A percentile compares a stretch with the other conserved stretches of the same genome.
Evolutionary conservation across 2,888 invertebrate genomes (phyloP).

Genomic region (Aromia moschata): DNA sequence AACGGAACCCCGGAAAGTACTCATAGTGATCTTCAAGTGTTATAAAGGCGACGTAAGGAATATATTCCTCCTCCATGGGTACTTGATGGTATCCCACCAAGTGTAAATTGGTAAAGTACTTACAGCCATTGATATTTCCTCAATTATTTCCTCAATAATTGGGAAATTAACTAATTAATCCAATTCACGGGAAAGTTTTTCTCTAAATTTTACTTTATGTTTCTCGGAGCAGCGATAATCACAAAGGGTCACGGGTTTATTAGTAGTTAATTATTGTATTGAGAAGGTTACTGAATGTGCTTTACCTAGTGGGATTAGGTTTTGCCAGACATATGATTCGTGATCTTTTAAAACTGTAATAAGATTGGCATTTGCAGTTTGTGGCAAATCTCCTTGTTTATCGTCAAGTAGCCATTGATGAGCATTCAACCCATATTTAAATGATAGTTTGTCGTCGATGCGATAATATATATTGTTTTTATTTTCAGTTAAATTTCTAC

Average conservation of each 20-base stretch:
- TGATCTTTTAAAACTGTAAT: not conserved
- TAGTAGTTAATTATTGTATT: constrained; percentile 2
- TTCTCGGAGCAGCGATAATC: constrained; percentile 9
- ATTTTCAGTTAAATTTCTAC: constrained; percentile 18
- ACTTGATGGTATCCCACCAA: not conserved
- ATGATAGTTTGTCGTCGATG: constrained; percentile 7
- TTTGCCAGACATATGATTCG: constrained; percentile 8
- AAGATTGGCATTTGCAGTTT: not conserved
- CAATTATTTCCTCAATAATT: constrained; percentile 29
- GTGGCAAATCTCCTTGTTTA: constrained; percentile 11
- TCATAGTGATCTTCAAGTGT: constrained; percentile 44
- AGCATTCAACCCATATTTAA: constrained; percentile 7
- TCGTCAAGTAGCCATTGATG: not conserved
- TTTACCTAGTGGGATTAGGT: constrained; percentile 8
- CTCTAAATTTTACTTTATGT: constrained; percentile 5
- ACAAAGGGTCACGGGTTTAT: constrained; percentile 12
- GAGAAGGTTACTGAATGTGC: constrained; percentile 12
- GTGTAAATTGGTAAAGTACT: constrained; percentile 20
- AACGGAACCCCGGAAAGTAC: constrained; percentile 11
- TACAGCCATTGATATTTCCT: constrained; percentile 29
- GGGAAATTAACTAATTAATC: too few relatives aligned
- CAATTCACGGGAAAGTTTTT: constrained; percentile 17
- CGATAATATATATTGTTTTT: constrained; percentile 11
- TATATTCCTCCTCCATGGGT: not conserved
- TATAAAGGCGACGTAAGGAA: constrained; percentile 28